Percentiles rank a stretch among this genome's conserved stretches.
Evolutionary conservation across 1,140 invertebrate genomes (phyloP).

Genomic region (Acromyrmex charruanus): DNA sequence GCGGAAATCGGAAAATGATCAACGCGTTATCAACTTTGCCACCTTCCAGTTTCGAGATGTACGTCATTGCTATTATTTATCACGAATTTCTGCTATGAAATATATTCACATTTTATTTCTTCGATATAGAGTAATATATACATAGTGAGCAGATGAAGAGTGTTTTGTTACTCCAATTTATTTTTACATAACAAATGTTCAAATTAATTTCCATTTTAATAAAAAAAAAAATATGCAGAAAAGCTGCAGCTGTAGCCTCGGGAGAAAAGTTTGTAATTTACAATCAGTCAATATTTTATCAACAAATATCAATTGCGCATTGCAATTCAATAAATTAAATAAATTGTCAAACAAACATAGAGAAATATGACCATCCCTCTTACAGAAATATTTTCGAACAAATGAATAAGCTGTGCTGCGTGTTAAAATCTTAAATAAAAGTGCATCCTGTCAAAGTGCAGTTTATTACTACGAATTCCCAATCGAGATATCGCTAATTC

Average conservation of each 20-base stretch:
- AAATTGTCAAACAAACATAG: background rate
- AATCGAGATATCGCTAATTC: slow-evolving; percentile 36
- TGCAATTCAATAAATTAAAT: background rate
- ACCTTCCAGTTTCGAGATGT: slow-evolving; percentile 34
- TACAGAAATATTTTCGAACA: background rate
- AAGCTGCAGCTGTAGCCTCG: background rate
- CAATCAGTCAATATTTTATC: background rate
- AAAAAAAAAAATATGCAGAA: background rate
- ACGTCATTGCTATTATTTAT: slow-evolving; percentile 42
- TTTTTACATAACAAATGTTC: background rate
- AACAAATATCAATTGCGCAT: background rate
- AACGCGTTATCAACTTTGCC: slow-evolving; percentile 43
- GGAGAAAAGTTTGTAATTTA: background rate
- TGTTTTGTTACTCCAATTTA: background rate
- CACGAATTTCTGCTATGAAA: slow-evolving; percentile 14
- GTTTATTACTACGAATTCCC: slow-evolving; percentile 26
- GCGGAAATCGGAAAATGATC: slow-evolving; percentile 62
- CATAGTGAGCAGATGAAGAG: background rate
- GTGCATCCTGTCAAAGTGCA: background rate
- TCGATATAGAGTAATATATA: background rate
- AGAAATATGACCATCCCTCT: background rate
- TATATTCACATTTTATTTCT: background rate
- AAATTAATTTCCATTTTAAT: background rate
- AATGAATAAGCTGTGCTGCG: background rate
- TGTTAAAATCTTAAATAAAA: slow-evolving; percentile 14